Evolutionary conservation across 2,113 vertebrate species (phyloP), one percentile per base, ranked within the genome.

Genomic region (Galeopterus variegatus): DNA sequence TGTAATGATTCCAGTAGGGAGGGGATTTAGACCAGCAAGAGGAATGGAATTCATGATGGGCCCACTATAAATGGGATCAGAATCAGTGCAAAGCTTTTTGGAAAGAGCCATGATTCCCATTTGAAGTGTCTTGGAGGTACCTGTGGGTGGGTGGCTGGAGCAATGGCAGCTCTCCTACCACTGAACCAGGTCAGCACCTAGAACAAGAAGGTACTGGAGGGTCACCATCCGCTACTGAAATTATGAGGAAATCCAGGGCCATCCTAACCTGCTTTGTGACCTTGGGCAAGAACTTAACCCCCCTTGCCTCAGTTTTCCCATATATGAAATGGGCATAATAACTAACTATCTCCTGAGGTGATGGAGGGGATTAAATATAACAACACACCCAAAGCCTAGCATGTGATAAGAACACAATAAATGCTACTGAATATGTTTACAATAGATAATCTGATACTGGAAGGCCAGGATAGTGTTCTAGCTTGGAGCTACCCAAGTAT

Each of bases 1-100:
- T 93, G 56, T 60, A 77, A 84, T 84, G 41, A 77, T 72, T 94
- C 93, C 41, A 95, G 64, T 81, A 58, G 21, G 17, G 58, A 92
- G 80, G 19, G n/a, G 77, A 84, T 52, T 81, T 70, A 84, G 86
- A 36, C 41, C 9, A 94, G 60, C 48, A 23, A 72, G 64, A 65
- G 80, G 77, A 95, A 95, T 67, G 70, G 76, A 90, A 96, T 88
- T 93, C 70, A 21, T 56, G 76, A 88, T 2, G 56, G 90, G 83
- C 48, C 31, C 12, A 13, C 80, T 82, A 52, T 60, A 58, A 94
- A 92, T 69, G 77, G 50, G 65, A 36, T 75, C 90, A 33, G 62
- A 73, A 69, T 87, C 83, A 83, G 36, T 54, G 64, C 41, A 33
- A 90, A 95, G 52, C 31, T 36, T 28, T 90, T 21, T 67, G 45